Percentiles rank a stretch among this genome's conserved stretches.
phyloP scores from a whole-genome alignment of 1,140 invertebrate genomes.

The Eriosoma lanigerum region DNA sequence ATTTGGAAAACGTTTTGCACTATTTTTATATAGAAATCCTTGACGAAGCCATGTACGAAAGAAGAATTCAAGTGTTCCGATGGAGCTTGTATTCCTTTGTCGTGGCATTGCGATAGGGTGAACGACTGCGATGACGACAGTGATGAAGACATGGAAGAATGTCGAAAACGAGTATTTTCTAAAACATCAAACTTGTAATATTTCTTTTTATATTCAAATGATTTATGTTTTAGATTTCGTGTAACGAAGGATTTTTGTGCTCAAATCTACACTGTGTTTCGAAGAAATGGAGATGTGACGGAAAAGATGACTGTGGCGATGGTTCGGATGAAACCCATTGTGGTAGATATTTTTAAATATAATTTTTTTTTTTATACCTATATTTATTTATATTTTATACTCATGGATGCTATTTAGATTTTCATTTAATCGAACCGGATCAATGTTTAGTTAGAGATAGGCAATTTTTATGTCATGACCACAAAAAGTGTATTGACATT shows the following conservation, averaged over 20 bases:
- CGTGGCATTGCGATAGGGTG: constrained; percentile 68
- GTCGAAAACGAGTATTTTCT: not conserved
- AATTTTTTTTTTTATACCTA: not conserved
- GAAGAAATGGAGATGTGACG: constrained; percentile 68
- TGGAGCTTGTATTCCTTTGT: constrained; percentile 64
- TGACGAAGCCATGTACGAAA: not conserved
- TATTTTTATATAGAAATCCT: constrained; percentile 20
- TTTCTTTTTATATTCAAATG: no score
- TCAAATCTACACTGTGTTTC: constrained; percentile 65
- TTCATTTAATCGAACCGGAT: constrained; percentile 57
- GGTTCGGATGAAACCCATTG: constrained; percentile 68
- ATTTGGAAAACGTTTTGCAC: no score
- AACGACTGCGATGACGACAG: constrained; percentile 68
- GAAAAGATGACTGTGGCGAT: constrained; percentile 67
- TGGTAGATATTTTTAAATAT: constrained; percentile 60
- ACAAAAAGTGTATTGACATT: constrained; percentile 66
- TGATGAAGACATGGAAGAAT: constrained; percentile 62
- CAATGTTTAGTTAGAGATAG: constrained; percentile 60
- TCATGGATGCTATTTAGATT: constrained; percentile 57
- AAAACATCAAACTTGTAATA: no score
- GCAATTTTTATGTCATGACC: constrained; percentile 64
- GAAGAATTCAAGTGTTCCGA: constrained; percentile 61
- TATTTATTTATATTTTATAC: constrained; percentile 53
- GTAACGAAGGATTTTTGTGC: constrained; percentile 16
- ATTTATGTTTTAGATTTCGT: not conserved